Percentiles rank a stretch among this genome's conserved stretches.
Evolutionary conservation across 2,113 vertebrate genomes (phyloP).

Genomic region (Sinocyclocheilus rhinocerous): DNA sequence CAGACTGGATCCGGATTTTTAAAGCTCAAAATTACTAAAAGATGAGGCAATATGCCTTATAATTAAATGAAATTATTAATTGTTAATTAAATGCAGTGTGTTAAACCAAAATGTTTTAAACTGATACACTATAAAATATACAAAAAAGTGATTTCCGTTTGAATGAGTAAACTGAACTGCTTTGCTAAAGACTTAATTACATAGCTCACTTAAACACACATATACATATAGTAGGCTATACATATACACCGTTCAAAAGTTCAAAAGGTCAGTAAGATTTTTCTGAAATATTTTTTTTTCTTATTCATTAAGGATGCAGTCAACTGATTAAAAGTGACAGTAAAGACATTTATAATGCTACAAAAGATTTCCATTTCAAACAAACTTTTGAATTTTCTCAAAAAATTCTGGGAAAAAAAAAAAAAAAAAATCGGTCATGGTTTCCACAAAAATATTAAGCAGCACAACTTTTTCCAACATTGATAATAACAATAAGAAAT

Average conservation of each 20-base stretch:
- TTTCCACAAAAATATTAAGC: background rate
- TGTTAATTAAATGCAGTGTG: background rate
- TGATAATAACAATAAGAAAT: background rate
- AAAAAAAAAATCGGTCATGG: background rate
- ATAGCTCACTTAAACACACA: background rate
- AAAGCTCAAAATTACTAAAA: background rate
- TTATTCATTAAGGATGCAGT: too few species aligned
- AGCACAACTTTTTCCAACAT: background rate
- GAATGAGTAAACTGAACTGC: background rate
- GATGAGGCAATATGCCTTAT: background rate
- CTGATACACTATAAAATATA: background rate
- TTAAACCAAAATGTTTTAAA: background rate
- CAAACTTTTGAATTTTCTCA: background rate
- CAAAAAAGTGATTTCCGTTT: background rate
- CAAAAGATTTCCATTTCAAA: background rate
- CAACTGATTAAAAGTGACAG: too few species aligned
- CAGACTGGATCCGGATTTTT: background rate
- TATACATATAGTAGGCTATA: background rate
- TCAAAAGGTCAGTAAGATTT: background rate
- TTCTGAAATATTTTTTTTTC: too few species aligned
- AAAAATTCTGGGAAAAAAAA: too few species aligned
- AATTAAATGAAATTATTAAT: background rate
- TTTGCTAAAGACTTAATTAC: background rate
- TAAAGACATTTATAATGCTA: background rate
- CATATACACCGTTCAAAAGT: background rate